Conservation (phyloP, 92 coral and sea anemone species). For the Chrysogorgia sp. region DNA sequence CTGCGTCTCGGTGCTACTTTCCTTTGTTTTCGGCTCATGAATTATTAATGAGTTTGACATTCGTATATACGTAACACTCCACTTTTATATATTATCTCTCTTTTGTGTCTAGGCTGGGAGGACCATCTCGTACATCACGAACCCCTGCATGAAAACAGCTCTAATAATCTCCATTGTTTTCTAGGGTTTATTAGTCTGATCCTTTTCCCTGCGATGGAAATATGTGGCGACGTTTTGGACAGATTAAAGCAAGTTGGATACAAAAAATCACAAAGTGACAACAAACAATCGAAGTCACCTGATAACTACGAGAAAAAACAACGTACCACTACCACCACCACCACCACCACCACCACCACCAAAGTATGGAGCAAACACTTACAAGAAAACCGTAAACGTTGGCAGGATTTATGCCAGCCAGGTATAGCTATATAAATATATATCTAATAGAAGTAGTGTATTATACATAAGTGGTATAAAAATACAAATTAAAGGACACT, state of each 20-base stretch:
- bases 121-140: too few species aligned
- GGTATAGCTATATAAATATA: neutral
- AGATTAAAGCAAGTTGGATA: slow-evolving; percentile 56
- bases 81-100: too few species aligned
- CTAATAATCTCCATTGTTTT: neutral
- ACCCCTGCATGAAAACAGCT: neutral
- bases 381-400: slow-evolving; percentile 73
- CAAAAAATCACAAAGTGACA: slow-evolving; percentile 9
- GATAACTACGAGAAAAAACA: slow-evolving; percentile 46
- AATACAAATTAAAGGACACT: too few species aligned
- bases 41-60: too few species aligned
- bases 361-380: slow-evolving; percentile 84
- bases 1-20: too few species aligned
- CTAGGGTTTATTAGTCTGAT: slow-evolving; percentile 93
- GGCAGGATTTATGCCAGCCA: slow-evolving; percentile 83
- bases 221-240: slow-evolving; percentile 86
- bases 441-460: too few species aligned
- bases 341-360: too few species aligned
- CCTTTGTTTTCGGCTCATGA: too few species aligned
- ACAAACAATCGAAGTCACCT: slow-evolving; percentile 37
- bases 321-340: too few species aligned
- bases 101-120: too few species aligned
- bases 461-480: too few species aligned
- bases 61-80: too few species aligned
- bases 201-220: slow-evolving; percentile 83